A percentile compares a stretch with the other conserved stretches of the same genome.
Evolutionary conservation across 2,888 invertebrate species (phyloP).

Genomic region (Oxyteleia sp.): DNA sequence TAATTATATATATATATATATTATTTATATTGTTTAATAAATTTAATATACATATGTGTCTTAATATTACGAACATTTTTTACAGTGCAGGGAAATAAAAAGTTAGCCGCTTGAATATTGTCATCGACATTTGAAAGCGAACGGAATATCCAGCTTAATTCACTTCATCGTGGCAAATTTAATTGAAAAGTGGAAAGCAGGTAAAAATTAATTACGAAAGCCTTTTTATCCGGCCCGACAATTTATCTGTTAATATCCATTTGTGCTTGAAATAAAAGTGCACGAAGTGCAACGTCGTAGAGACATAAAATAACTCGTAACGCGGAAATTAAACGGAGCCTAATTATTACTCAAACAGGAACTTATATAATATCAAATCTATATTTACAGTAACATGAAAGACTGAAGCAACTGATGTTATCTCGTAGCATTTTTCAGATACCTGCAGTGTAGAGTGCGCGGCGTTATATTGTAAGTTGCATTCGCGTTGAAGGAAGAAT

Average conservation of each 20-base stretch:
- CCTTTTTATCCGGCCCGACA: background rate
- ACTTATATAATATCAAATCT: conserved; percentile 62
- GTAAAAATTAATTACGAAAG: conserved; percentile 6
- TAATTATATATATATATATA: no score
- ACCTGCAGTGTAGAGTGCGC: no score
- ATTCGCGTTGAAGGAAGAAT: no score
- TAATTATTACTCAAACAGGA: conserved; percentile 61
- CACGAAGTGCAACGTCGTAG: conserved; percentile 39
- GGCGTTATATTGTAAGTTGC: no score
- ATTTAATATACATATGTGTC: no score
- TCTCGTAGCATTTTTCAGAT: conserved; percentile 32
- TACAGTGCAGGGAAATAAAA: no score
- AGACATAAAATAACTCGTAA: conserved; percentile 38
- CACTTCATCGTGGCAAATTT: no score
- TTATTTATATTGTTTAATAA: no score
- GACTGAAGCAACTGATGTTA: conserved; percentile 32
- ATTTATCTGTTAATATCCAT: conserved; percentile 5
- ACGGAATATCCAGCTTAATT: no score
- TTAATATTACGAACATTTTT: no score
- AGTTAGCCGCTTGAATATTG: no score
- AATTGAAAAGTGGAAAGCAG: background rate
- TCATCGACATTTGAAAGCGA: no score
- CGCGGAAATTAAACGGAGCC: conserved; percentile 59
- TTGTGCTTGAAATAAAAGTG: conserved; percentile 13
- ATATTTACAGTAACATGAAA: conserved; percentile 56